Conservation (phyloP, 2,888 invertebrate genomes). For the Carterocephalus palaemon region DNA sequence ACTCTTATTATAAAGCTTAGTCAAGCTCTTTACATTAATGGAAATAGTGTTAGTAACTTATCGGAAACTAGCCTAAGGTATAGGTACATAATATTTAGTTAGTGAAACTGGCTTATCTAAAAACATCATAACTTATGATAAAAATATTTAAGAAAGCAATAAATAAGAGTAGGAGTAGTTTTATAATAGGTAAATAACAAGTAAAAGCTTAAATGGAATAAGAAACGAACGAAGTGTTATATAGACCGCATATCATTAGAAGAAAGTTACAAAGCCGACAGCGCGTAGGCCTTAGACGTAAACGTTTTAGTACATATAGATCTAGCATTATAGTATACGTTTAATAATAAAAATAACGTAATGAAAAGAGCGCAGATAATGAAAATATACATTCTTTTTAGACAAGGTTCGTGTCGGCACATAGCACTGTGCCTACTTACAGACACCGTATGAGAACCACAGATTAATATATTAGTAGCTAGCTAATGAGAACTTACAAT, state of each 20-base stretch:
- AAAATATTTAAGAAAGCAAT: constrained; percentile 55
- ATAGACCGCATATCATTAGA: constrained; percentile 52
- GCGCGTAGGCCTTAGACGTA: constrained; percentile 9
- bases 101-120: constrained; percentile 36
- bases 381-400: too few relatives aligned
- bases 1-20: constrained; percentile 77
- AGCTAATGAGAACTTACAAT: too few relatives aligned
- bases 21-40: constrained; percentile 75
- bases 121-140: constrained; percentile 31
- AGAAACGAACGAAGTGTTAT: constrained; percentile 68
- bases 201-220: constrained; percentile 45
- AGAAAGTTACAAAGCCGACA: constrained; percentile 32
- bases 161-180: constrained; percentile 50
- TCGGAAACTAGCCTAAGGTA: constrained; percentile 49
- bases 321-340: background rate
- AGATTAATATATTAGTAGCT: too few relatives aligned
- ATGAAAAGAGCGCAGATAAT: too few relatives aligned
- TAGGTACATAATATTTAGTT: constrained; percentile 50
- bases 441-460: too few relatives aligned
- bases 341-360: background rate
- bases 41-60: constrained; percentile 46
- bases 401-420: too few relatives aligned
- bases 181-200: constrained; percentile 35
- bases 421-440: too few relatives aligned
- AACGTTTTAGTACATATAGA: background rate